phyloP scores from a whole-genome alignment of 2,113 vertebrate genomes.

The Hemibagrus wyckioides region DNA sequence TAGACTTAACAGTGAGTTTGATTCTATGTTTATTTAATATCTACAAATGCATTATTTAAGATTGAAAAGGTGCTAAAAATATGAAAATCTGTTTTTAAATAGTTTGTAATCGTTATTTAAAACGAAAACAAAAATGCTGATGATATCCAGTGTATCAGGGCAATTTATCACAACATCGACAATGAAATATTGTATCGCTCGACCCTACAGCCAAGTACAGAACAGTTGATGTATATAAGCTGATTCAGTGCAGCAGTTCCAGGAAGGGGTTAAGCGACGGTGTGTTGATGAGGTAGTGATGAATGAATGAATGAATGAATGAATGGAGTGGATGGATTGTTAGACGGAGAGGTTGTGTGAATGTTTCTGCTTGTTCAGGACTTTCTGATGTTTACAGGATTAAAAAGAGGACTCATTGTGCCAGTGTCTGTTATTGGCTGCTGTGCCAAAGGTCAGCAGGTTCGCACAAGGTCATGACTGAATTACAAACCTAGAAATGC shows the following conservation, averaged over 20 bases:
- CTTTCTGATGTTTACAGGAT: constrained; percentile 19
- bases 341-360: constrained; percentile 3
- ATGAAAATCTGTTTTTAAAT: neutral
- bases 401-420: neutral
- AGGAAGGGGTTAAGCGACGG: neutral
- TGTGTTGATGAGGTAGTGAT: constrained; percentile 1
- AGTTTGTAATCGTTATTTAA: neutral
- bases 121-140: neutral
- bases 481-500: neutral
- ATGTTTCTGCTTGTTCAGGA: constrained; percentile 24
- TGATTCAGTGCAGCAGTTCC: neutral
- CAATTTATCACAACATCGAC: neutral
- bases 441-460: constrained; percentile 23
- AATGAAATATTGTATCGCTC: neutral
- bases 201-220: neutral
- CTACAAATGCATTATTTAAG: neutral
- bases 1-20: neutral
- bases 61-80: neutral
- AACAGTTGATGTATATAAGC: neutral
- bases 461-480: neutral
- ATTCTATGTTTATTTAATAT: neutral
- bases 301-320: constrained; percentile 17
- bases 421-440: neutral
- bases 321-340: constrained; percentile 4
- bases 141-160: neutral